Conservation (phyloP, 2,888 invertebrate species). For the Orchesella flavescens region DNA sequence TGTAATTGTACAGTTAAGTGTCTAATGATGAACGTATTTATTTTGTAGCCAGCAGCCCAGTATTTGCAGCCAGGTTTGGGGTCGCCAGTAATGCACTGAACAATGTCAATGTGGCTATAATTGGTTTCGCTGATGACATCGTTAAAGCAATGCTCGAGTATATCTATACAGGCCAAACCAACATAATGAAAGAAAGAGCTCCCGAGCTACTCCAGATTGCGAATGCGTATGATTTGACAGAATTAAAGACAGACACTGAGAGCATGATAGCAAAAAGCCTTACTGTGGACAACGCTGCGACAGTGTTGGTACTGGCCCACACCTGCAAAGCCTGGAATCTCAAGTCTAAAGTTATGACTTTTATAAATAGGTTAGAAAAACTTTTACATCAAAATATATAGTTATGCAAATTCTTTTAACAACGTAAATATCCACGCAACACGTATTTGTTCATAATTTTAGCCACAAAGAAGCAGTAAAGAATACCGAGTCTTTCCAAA, state of each 20-base stretch:
- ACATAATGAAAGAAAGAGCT: slow-evolving; percentile 62
- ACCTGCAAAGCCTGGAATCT: slow-evolving; percentile 64
- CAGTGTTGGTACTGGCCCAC: slow-evolving; percentile 68
- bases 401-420: not conserved
- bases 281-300: slow-evolving; percentile 69
- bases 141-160: slow-evolving; percentile 70
- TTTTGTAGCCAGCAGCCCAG: slow-evolving; percentile 66
- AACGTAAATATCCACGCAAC: too few relatives aligned
- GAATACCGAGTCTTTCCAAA: slow-evolving; percentile 67
- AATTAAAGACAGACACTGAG: slow-evolving; percentile 70
- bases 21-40: not conserved
- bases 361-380: slow-evolving; percentile 52
- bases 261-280: slow-evolving; percentile 64
- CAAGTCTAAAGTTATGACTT: slow-evolving; percentile 68
- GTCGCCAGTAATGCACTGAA: slow-evolving; percentile 60
- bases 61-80: slow-evolving; percentile 69
- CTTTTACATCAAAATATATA: not conserved
- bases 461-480: slow-evolving; percentile 71
- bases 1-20: not conserved
- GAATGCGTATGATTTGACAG: slow-evolving; percentile 69
- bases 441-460: slow-evolving; percentile 5
- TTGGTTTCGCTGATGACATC: slow-evolving; percentile 69
- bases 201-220: slow-evolving; percentile 70
- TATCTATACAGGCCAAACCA: slow-evolving; percentile 67
- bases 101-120: slow-evolving; percentile 68